A percentile compares a stretch with the other conserved stretches of the same genome.
Conservation (phyloP, 2,888 invertebrate genomes). For the Saturnia pavonia region DNA sequence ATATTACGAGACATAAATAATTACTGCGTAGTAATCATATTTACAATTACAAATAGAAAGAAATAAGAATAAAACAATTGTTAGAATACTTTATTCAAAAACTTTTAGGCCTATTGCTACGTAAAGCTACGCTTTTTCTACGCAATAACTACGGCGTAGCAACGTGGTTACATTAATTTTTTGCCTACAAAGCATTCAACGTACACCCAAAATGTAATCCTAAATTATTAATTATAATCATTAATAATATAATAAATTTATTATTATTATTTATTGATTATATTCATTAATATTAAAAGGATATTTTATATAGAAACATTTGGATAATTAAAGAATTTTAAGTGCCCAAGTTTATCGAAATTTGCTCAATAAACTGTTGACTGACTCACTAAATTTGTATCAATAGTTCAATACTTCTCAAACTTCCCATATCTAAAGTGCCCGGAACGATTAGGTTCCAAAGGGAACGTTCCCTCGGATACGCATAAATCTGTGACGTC, state of each 20-base stretch:
- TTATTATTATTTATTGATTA: no score
- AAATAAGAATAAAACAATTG: not conserved
- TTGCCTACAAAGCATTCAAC: not conserved
- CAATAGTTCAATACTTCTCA: not conserved
- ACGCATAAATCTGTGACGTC: constrained; percentile 6
- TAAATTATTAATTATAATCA: no score
- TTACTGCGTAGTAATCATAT: no score
- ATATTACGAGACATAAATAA: no score
- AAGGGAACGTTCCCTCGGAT: not conserved
- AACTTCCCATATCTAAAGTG: not conserved
- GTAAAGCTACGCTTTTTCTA: not conserved
- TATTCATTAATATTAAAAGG: not conserved
- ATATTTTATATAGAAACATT: not conserved
- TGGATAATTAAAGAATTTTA: no score
- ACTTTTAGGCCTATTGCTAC: not conserved
- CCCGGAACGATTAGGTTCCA: not conserved
- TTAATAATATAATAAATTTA: no score
- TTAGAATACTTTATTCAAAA: not conserved
- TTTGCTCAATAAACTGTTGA: not conserved
- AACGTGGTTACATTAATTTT: not conserved
- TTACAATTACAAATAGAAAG: no score
- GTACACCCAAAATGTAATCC: not conserved
- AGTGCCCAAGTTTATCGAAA: not conserved
- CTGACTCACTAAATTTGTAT: not conserved
- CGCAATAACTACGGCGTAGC: not conserved